These are phyloP conservation scores for Pipistrellus nathusii DNA, from an alignment of 2,797 vertebrate species.

Conservation along the genomic window DNA sequence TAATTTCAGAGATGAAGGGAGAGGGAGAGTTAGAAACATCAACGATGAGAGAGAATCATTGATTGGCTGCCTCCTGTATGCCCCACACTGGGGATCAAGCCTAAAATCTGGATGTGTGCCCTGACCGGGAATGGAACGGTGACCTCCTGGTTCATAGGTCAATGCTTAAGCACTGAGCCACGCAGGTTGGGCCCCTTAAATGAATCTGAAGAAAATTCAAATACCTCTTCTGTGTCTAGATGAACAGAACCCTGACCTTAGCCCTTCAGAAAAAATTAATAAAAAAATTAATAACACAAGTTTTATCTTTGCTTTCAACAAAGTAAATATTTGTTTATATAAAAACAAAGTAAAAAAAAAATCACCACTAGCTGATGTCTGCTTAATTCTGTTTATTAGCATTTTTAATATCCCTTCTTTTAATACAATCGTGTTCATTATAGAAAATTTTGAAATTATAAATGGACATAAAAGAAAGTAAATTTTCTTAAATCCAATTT, in stretches of 20 bases:
- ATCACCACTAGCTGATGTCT: neutral
- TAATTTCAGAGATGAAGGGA: too few relatives aligned
- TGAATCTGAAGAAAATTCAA: constrained; percentile 40
- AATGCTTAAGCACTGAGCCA: too few relatives aligned
- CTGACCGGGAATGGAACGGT: too few relatives aligned
- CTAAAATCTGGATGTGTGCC: too few relatives aligned
- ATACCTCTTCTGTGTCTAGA: constrained; percentile 9
- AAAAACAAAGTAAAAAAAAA: constrained; percentile 41
- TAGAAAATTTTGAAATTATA: constrained; percentile 28
- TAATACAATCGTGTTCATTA: neutral
- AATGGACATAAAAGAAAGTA: neutral
- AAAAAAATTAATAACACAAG: neutral
- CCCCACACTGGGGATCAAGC: too few relatives aligned
- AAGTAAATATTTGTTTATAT: neutral
- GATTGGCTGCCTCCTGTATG: too few relatives aligned
- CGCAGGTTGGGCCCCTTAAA: neutral
- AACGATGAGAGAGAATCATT: too few relatives aligned
- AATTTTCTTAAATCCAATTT: constrained; percentile 3
- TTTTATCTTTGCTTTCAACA: constrained; percentile 8
- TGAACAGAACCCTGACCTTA: neutral
- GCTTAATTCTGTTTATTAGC: constrained; percentile 35
- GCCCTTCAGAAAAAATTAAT: constrained; percentile 39
- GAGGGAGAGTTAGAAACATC: too few relatives aligned
- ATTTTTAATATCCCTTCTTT: constrained; percentile 39
- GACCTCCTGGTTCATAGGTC: too few relatives aligned